Conservation (phyloP, 1,140 invertebrate genomes). For the Agraylea sexmaculata region DNA sequence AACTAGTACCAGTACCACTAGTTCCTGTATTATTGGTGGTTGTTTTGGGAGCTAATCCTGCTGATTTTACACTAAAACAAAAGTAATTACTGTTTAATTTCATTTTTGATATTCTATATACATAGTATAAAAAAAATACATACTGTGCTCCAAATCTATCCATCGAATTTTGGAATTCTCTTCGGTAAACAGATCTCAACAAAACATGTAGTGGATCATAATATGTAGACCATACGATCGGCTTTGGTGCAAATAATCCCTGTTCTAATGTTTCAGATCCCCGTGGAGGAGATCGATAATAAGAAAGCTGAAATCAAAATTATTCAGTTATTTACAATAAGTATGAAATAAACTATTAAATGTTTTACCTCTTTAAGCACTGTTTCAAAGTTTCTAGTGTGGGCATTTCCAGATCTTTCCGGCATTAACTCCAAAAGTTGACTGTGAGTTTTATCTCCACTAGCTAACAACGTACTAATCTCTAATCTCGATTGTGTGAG, state of each 20-base stretch:
- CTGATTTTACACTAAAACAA: conserved; percentile 17
- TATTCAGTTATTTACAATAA: not conserved
- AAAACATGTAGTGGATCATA: conserved; percentile 92
- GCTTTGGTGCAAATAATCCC: conserved; percentile 85
- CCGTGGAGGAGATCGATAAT: conserved; percentile 42
- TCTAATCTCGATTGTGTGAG: conserved; percentile 70
- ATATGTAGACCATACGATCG: conserved; percentile 78
- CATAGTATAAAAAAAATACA: conserved; percentile 25
- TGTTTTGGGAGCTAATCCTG: conserved; percentile 8
- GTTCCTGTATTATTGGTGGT: not conserved
- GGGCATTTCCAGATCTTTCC: conserved; percentile 81
- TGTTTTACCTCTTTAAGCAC: conserved; percentile 53
- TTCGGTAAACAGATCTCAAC: conserved; percentile 77
- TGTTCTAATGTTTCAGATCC: conserved; percentile 72
- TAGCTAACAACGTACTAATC: conserved; percentile 85
- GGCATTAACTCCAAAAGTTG: conserved; percentile 92
- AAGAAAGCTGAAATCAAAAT: conserved; percentile 31
- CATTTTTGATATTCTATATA: not conserved
- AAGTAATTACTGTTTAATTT: not conserved
- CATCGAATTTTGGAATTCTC: conserved; percentile 89
- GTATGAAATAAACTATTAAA: not conserved
- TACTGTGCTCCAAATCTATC: conserved; percentile 81
- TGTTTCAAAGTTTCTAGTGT: conserved; percentile 81
- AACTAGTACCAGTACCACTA: conserved; percentile 7
- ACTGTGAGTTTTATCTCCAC: conserved; percentile 89